Evolutionary conservation across 2,797 vertebrate genomes (phyloP), one percentile per base, ranked within the genome.

Genomic region (Coranthus polyacanthus): DNA sequence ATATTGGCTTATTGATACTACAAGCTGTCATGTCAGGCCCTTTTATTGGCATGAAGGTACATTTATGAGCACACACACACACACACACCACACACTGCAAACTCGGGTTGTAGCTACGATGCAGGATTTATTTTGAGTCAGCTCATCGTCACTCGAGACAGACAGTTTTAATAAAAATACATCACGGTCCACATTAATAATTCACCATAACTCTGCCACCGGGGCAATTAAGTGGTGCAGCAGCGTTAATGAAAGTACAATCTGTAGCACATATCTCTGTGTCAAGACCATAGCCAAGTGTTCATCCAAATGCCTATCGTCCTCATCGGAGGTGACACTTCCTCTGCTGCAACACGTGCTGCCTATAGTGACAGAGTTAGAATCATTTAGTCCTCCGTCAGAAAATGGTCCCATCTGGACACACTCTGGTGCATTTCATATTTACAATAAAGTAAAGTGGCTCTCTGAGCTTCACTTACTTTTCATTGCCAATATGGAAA

Each of bases 111-210:
- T 39, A 6, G 34, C 51, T 24, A 37, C 53, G 32, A 42, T 32
- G 45, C 45, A 44, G 46, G 22, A 58, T 68, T 72, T 70, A 78
- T 81, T 79, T 64, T 8, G 49, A 67, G 44, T 54, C 5, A 2
- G 26, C 55, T 71, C 17, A 1, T 34, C 2, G 5, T 39, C 62
- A 51, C 70, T 62, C 4, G 26, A 74, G 80, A 77, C 26, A n/a
- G 72, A 54, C 75, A 71, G 71, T 80, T 87, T 78, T 78, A 84
- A 86, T 86, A 78, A 80, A 85, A 85, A 81, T 69, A 74, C 51
- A 82, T 78, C 70, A 80, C 5, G 10, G 43, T 47, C 24, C 41
- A 60, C 75, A 84, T 87, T 79, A 85, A 84, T 82, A 74, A 89
- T 84, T 84, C 72, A 84, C 68, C 44, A 44, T 49, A 24, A 2